A percentile compares a stretch with the other conserved stretches of the same genome.
Conservation (phyloP, 1,140 invertebrate species). For the Panulirus ornatus region DNA sequence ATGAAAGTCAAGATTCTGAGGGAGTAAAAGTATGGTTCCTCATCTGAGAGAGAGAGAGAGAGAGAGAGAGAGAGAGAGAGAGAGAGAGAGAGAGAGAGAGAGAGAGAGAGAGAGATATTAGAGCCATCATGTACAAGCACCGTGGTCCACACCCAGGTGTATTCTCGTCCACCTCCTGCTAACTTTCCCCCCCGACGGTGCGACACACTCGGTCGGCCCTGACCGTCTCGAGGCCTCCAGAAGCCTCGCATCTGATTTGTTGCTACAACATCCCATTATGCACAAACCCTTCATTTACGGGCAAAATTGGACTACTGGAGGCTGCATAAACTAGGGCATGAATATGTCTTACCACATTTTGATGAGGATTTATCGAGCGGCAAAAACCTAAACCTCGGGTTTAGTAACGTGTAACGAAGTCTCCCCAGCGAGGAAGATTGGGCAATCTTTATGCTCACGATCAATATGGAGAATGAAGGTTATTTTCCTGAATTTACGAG, state of each 20-base stretch:
- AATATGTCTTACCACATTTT: neutral
- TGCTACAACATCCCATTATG: too few species aligned
- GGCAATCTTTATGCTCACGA: neutral
- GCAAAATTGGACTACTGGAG: neutral
- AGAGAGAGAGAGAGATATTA: too few species aligned
- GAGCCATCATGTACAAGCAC: too few species aligned
- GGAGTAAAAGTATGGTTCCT: too few species aligned
- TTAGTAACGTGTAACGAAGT: neutral
- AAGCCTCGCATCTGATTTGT: too few species aligned
- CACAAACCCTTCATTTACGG: too few species aligned
- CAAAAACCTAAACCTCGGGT: neutral
- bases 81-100: neutral
- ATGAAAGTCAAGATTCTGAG: too few species aligned
- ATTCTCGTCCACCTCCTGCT: too few species aligned
- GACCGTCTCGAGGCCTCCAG: too few species aligned
- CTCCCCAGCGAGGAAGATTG: neutral
- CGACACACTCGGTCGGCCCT: too few species aligned
- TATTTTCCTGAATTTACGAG: neutral
- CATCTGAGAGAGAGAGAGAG: constrained; percentile 20
- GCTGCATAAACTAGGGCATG: neutral
- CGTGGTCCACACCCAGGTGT: too few species aligned
- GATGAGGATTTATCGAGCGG: neutral
- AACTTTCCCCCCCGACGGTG: too few species aligned
- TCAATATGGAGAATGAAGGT: neutral
- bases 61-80: neutral